Conservation (phyloP, 2,888 invertebrate genomes). For the Trachelus tabidus region DNA sequence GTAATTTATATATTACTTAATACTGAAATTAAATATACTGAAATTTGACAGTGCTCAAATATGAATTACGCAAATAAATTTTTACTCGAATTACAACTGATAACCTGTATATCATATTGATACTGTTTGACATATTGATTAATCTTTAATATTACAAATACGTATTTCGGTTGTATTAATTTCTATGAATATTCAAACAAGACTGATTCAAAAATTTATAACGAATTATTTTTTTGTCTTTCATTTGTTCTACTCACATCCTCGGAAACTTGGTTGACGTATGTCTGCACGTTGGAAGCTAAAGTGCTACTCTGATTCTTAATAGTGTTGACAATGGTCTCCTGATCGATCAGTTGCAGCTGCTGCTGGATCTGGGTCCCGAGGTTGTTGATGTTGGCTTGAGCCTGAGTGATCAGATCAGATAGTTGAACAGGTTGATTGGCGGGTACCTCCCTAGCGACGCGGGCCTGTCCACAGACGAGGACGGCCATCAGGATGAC, state of each 20-base stretch:
- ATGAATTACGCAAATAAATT: not conserved
- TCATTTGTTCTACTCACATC: constrained; percentile 39
- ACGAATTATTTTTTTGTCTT: not conserved
- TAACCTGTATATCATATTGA: not conserved
- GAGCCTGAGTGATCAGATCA: constrained; percentile 48
- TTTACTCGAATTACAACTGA: too few species aligned
- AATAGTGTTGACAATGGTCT: constrained; percentile 44
- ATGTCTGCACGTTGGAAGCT: constrained; percentile 45
- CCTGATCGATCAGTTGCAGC: constrained; percentile 49
- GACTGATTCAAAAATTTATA: not conserved
- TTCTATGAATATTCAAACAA: too few species aligned
- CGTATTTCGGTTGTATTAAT: not conserved
- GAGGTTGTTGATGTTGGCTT: constrained; percentile 45
- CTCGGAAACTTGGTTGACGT: constrained; percentile 44
- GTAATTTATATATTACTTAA: too few species aligned
- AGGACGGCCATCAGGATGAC: constrained; percentile 31
- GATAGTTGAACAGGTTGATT: constrained; percentile 32
- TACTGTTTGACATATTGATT: not conserved
- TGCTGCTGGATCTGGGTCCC: constrained; percentile 47
- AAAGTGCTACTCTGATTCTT: constrained; percentile 48
- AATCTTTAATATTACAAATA: too few species aligned
- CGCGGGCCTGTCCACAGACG: constrained; percentile 22
- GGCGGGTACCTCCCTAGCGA: constrained; percentile 9
- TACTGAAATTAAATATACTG: too few species aligned
- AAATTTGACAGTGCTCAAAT: not conserved